Percentiles rank a stretch among this genome's conserved stretches.
phyloP scores from a whole-genome alignment of 1,140 invertebrate species.

The Drosophila setifemur region DNA sequence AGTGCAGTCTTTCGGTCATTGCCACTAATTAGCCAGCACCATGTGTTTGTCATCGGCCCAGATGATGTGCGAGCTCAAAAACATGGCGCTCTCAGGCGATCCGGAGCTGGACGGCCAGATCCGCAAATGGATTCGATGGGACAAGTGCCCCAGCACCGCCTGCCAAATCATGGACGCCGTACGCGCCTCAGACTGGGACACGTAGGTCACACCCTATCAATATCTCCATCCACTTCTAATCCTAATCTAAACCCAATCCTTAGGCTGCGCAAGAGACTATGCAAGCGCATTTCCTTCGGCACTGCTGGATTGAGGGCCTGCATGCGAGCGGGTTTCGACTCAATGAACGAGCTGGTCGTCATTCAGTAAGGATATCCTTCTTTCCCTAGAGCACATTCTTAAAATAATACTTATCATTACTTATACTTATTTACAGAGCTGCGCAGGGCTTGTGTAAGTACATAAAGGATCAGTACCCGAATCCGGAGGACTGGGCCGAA shows the following conservation, averaged over 20 bases:
- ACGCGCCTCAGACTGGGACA: slow-evolving; percentile 35
- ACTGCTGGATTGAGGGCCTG: slow-evolving; percentile 94
- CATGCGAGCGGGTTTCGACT: slow-evolving; percentile 96
- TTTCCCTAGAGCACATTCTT: not conserved
- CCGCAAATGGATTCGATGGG: slow-evolving; percentile 52
- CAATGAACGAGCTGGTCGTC: slow-evolving; percentile 99
- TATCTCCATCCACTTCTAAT: not conserved
- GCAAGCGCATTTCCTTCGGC: slow-evolving; percentile 90
- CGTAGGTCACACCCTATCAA: slow-evolving; percentile 37
- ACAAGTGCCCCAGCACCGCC: slow-evolving; percentile 39
- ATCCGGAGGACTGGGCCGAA: slow-evolving; percentile 82
- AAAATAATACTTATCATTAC: too few relatives aligned
- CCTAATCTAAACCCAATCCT: not conserved
- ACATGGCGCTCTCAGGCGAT: slow-evolving; percentile 42
- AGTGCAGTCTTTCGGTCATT: slow-evolving; percentile 7
- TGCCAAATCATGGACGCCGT: slow-evolving; percentile 43
- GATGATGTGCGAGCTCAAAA: slow-evolving; percentile 33
- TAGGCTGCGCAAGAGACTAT: slow-evolving; percentile 52
- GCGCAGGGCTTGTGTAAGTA: slow-evolving; percentile 95
- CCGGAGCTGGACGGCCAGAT: slow-evolving; percentile 43
- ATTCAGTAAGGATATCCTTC: slow-evolving; percentile 86
- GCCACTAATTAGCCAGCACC: slow-evolving; percentile 5
- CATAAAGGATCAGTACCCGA: slow-evolving; percentile 84
- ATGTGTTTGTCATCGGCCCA: slow-evolving; percentile 20
- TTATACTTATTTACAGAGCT: slow-evolving; percentile 84